Evolutionary conservation across 2,113 vertebrate genomes (phyloP).

Genomic region (Bettongia penicillata): DNA sequence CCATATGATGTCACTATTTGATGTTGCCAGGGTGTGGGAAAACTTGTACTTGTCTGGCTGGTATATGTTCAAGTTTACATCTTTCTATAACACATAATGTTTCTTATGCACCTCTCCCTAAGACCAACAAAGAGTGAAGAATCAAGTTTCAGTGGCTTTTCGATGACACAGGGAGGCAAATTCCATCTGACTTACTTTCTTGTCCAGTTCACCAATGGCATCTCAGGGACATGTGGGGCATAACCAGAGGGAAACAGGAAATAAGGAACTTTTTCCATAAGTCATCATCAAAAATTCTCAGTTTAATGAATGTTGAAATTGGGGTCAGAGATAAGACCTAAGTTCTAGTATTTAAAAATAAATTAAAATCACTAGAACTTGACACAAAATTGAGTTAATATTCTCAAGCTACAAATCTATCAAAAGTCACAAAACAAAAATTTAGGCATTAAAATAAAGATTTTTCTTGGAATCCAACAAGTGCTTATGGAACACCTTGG

Average conservation of each 20-base stretch:
- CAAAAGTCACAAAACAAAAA: neutral
- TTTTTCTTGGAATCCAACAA: slow-evolving; percentile 5
- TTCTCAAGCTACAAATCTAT: neutral
- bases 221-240: neutral
- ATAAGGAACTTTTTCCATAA: neutral
- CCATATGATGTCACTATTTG: neutral
- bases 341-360: neutral
- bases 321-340: neutral
- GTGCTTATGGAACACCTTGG: neutral
- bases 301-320: neutral
- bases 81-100: slow-evolving; percentile 5
- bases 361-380: slow-evolving; percentile 1
- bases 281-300: neutral
- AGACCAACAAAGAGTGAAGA: neutral
- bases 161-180: neutral
- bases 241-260: neutral
- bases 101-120: neutral
- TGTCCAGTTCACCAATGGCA: neutral
- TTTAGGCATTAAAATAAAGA: neutral
- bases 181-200: neutral
- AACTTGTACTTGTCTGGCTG: neutral
- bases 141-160: neutral
- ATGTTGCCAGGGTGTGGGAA: neutral
- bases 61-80: neutral
- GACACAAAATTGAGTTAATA: neutral